Evolutionary conservation across 2,113 vertebrate species (phyloP).

Genomic region (Tor tambroides): DNA sequence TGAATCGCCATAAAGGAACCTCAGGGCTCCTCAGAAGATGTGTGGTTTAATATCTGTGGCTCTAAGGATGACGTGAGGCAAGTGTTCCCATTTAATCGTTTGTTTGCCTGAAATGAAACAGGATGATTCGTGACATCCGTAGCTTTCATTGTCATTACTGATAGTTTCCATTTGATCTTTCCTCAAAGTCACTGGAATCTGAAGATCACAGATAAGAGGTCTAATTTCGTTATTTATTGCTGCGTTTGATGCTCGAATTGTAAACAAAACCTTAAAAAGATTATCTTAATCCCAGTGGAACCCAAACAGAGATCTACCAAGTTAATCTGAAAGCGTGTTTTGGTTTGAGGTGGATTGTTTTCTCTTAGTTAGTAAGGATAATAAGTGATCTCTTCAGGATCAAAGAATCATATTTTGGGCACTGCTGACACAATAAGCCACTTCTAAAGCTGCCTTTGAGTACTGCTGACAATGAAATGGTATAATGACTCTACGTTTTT

Average conservation of each 20-base stretch:
- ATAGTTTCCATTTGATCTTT: conserved; percentile 14
- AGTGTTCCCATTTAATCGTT: background rate
- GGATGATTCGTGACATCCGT: background rate
- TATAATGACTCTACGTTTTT: background rate
- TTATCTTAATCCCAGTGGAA: background rate
- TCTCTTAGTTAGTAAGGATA: background rate
- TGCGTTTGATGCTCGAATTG: background rate
- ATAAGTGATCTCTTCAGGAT: conserved; percentile 19
- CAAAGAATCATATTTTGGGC: conserved; percentile 6
- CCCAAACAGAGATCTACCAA: background rate
- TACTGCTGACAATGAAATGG: background rate
- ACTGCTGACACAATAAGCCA: background rate
- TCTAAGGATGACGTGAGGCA: background rate
- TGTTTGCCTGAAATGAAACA: conserved; percentile 13
- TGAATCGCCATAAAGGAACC: conserved; percentile 8
- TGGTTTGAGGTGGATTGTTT: conserved; percentile 16
- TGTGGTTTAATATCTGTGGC: background rate
- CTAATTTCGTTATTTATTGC: conserved; percentile 1
- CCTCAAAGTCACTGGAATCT: background rate
- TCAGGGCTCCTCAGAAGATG: background rate
- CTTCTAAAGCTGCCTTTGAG: background rate
- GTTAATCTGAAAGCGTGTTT: conserved; percentile 27
- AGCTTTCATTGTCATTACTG: background rate
- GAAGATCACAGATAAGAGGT: background rate
- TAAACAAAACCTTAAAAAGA: background rate